Percentiles rank a stretch among this genome's conserved stretches.
Conservation (phyloP, 2,797 vertebrate species). For the Acrossocheilus wenchowensis region DNA sequence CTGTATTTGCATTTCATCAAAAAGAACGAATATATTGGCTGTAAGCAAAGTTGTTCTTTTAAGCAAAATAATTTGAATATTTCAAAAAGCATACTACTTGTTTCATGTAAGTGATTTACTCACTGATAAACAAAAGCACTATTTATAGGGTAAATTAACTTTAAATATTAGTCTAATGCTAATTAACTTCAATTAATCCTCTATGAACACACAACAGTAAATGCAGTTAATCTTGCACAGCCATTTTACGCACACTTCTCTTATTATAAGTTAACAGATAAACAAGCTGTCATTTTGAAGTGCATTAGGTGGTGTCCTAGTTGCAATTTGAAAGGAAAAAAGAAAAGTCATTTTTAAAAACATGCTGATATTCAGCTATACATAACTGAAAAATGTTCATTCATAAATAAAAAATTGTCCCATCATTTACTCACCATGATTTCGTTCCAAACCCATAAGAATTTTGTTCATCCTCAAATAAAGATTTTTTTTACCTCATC, state of each 20-base stretch:
- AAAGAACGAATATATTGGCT: constrained; percentile 10
- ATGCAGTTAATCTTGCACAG: not conserved
- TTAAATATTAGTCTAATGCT: not conserved
- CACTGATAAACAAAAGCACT: not conserved
- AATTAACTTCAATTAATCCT: not conserved
- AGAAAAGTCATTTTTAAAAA: not conserved
- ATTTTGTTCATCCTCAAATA: not conserved
- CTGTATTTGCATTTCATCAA: constrained; percentile 25
- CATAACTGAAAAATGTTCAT: not conserved
- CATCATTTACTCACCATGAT: not conserved
- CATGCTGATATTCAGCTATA: too few relatives aligned
- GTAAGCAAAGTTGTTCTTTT: not conserved
- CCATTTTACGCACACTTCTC: not conserved
- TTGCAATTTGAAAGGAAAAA: not conserved
- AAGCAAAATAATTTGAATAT: not conserved
- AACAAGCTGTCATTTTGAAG: not conserved
- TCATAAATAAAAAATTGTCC: not conserved
- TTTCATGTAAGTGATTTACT: not conserved
- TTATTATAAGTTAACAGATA: not conserved
- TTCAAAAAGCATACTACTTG: not conserved
- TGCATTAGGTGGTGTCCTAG: not conserved
- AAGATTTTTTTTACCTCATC: not conserved
- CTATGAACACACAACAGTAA: not conserved
- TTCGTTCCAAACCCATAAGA: not conserved
- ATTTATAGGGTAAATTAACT: not conserved